Evolutionary conservation across 2,797 vertebrate species (phyloP).

Genomic region (Catamblyrhynchus diadema): DNA sequence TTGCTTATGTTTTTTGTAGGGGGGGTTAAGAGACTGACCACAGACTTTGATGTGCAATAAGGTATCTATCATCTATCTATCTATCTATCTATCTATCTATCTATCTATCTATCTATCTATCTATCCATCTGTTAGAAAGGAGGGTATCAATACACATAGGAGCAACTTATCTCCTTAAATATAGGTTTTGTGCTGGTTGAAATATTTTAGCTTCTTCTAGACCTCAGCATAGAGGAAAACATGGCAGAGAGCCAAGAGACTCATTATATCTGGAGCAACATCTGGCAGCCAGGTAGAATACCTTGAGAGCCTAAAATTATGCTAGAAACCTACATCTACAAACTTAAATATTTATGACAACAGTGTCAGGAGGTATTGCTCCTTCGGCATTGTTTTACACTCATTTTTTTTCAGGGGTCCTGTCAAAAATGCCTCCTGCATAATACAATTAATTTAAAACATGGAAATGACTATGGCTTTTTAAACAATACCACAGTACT

Average conservation of each 20-base stretch:
- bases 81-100: too few species aligned
- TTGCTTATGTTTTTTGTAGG: accelerated
- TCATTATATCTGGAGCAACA: neutral
- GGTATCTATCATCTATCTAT: neutral
- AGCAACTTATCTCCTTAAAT: neutral
- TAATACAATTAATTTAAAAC: neutral
- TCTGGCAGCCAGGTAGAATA: neutral
- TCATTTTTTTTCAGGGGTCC: neutral
- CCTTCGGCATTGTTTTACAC: neutral
- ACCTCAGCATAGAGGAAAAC: neutral
- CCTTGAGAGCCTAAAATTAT: neutral
- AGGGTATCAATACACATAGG: neutral
- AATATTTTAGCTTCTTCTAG: neutral
- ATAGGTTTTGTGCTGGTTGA: neutral
- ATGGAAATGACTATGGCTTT: neutral
- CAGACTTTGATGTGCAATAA: neutral
- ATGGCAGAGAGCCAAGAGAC: neutral
- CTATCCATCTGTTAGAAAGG: neutral
- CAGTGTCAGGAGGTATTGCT: neutral
- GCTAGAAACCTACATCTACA: neutral
- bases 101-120: neutral
- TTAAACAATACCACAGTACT: neutral
- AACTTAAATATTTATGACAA: neutral
- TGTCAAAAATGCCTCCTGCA: neutral
- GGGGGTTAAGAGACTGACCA: neutral